Evolutionary conservation across 2,113 vertebrate genomes (phyloP).

Genomic region (Phaethornis superciliosus): DNA sequence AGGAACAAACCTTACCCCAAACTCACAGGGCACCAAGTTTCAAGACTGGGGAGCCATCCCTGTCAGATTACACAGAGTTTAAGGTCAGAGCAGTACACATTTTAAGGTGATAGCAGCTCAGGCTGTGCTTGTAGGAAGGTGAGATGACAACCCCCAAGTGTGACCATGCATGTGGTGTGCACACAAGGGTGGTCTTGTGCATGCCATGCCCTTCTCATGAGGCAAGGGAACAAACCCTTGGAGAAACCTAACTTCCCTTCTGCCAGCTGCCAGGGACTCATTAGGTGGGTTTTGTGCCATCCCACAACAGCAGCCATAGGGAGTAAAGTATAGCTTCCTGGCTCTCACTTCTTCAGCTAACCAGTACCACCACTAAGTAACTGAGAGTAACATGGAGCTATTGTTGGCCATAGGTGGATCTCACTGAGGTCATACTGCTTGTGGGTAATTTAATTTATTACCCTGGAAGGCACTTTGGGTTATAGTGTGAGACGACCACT

Average conservation of each 20-base stretch:
- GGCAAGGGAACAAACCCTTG: not conserved
- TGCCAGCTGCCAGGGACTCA: not conserved
- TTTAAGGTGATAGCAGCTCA: accelerated
- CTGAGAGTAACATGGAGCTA: slow-evolving; percentile 68
- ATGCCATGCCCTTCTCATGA: not conserved
- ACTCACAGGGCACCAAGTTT: not conserved
- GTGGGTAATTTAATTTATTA: slow-evolving; percentile 64
- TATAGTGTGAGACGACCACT: slow-evolving; percentile 37
- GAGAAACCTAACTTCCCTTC: not conserved
- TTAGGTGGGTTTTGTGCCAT: slow-evolving; percentile 2
- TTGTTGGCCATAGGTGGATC: slow-evolving; percentile 57
- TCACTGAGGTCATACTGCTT: slow-evolving; percentile 70
- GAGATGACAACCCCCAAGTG: not conserved
- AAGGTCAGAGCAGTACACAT: not conserved
- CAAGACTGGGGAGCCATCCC: not conserved
- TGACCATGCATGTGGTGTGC: too few relatives aligned
- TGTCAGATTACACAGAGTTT: not conserved
- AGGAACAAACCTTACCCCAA: not conserved
- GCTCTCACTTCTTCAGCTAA: slow-evolving; percentile 59
- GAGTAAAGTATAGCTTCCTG: slow-evolving; percentile 33
- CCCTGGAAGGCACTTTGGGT: slow-evolving; percentile 17
- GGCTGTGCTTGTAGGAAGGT: not conserved
- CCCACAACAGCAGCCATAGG: not conserved
- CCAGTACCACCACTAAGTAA: slow-evolving; percentile 70
- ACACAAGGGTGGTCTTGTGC: not conserved